These are phyloP conservation scores for Parauchenoglanis ngamensis DNA, from an alignment of 2,797 vertebrate genomes.

Conservation along the genomic window DNA sequence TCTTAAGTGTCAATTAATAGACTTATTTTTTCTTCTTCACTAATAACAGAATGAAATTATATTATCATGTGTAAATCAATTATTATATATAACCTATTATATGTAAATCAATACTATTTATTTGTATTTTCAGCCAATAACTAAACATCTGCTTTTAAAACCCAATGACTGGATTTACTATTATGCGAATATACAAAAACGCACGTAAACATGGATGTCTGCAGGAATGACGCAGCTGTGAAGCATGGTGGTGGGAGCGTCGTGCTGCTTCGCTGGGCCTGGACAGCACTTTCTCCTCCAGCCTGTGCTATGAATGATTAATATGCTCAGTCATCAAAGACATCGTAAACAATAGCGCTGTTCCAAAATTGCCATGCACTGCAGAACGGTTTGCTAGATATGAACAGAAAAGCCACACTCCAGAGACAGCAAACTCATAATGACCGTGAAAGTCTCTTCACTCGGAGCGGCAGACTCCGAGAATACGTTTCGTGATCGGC, in stretches of 20 bases:
- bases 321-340: not conserved
- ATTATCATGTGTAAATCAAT: no score
- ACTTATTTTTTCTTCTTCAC: no score
- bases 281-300: not conserved
- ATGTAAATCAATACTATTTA: no score
- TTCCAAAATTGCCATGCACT: no score
- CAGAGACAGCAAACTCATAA: not conserved
- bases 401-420: not conserved
- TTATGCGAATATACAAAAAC: no score
- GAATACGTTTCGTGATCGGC: not conserved
- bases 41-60: not conserved
- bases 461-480: not conserved
- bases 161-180: no score
- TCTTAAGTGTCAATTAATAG: no score
- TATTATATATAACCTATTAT: no score
- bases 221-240: not conserved
- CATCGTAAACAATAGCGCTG: not conserved
- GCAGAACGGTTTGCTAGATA: not conserved
- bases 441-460: not conserved
- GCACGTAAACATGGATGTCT: not conserved
- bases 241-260: not conserved
- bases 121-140: no score
- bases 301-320: not conserved
- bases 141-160: no score
- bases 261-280: not conserved